Conservation (phyloP, 2,888 invertebrate species). For the Lithophane semibrunnea region DNA sequence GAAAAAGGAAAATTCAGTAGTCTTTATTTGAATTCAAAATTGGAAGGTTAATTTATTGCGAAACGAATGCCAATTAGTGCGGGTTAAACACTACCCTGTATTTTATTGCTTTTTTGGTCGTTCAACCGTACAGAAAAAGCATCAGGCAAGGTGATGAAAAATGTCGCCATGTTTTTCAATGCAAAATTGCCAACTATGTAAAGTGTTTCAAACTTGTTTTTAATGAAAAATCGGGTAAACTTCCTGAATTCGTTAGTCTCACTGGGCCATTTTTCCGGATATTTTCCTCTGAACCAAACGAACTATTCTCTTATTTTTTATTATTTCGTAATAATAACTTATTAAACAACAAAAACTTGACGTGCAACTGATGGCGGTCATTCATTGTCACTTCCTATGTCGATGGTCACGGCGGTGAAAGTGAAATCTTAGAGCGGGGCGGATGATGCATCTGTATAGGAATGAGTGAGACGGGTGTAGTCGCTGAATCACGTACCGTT, state of each 20-base stretch:
- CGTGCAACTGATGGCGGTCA: constrained; percentile 61
- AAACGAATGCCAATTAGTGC: not conserved
- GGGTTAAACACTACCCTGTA: not conserved
- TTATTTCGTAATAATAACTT: not conserved
- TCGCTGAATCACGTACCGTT: constrained; percentile 77
- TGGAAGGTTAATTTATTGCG: not conserved
- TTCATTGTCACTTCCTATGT: constrained; percentile 69
- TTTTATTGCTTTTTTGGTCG: not conserved
- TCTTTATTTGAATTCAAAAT: not conserved
- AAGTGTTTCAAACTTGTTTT: not conserved
- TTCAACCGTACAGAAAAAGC: not conserved
- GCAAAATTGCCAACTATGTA: not conserved
- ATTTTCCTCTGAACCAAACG: not conserved
- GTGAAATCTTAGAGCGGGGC: constrained; percentile 68
- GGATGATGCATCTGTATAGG: constrained; percentile 54
- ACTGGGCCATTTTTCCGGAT: not conserved
- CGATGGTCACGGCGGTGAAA: constrained; percentile 69
- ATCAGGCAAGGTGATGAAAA: too few relatives aligned
- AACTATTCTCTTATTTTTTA: not conserved
- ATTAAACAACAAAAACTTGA: constrained; percentile 38
- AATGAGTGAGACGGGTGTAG: constrained; percentile 61
- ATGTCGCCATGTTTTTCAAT: not conserved
- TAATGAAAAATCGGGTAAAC: not conserved
- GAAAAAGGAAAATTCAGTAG: too few relatives aligned
- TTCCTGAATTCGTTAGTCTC: not conserved